Conservation (phyloP, 2,113 vertebrate genomes). For the Sminthopsis crassicaudata region DNA sequence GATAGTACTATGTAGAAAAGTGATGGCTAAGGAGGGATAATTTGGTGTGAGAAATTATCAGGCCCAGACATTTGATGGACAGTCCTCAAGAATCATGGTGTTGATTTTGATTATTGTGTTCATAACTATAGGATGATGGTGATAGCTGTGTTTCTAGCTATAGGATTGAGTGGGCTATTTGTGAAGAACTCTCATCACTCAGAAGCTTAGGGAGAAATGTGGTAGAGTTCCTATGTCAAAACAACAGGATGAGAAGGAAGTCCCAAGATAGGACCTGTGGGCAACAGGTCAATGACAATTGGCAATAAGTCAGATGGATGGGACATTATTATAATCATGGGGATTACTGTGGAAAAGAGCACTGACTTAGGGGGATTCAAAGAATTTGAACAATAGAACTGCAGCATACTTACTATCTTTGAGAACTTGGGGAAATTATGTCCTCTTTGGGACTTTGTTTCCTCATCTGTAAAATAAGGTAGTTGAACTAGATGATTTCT, state of each 20-base stretch:
- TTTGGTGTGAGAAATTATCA: not conserved
- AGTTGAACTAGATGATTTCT: not conserved
- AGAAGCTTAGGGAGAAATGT: not conserved
- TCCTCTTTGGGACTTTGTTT: not conserved
- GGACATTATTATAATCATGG: not conserved
- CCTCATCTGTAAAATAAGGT: not conserved
- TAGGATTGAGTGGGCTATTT: not conserved
- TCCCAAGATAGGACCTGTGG: not conserved
- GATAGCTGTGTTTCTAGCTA: not conserved
- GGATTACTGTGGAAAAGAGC: not conserved
- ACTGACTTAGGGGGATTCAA: not conserved
- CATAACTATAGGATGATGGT: not conserved
- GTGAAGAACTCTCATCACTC: not conserved
- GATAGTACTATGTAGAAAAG: not conserved
- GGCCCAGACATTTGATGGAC: not conserved
- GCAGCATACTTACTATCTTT: not conserved
- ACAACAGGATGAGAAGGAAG: not conserved
- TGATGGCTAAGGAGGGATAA: not conserved
- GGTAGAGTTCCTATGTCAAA: not conserved
- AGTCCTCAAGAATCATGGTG: not conserved
- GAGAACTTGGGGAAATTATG: conserved; percentile 16
- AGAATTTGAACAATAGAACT: conserved; percentile 33
- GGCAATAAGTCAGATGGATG: not conserved
- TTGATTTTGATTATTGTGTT: not conserved
- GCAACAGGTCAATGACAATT: not conserved